Percentiles rank a stretch among this genome's conserved stretches.
phyloP scores from a whole-genome alignment of 2,113 vertebrate species.

The Thamnophis sirtalis region DNA sequence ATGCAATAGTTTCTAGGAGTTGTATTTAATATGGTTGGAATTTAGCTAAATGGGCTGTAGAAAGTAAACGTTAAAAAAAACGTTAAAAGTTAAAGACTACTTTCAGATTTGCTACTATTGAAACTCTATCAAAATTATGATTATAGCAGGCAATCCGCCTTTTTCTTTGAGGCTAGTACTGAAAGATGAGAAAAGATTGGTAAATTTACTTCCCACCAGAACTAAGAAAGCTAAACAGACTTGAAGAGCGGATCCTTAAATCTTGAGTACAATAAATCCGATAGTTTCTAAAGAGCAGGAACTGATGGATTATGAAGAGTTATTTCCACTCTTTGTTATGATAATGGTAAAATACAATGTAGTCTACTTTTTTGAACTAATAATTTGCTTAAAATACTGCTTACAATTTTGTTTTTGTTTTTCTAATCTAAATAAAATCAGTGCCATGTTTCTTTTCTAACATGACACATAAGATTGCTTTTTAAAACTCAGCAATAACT shows the following conservation, averaged over 20 bases:
- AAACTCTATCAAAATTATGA: conserved; percentile 20
- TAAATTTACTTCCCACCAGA: conserved; percentile 21
- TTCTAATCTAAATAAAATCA: conserved; percentile 37
- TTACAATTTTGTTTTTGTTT: conserved; percentile 26
- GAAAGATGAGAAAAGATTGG: conserved; percentile 30
- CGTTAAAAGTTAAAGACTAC: conserved; percentile 1
- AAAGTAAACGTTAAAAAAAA: too few relatives aligned
- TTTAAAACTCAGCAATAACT: conserved; percentile 66
- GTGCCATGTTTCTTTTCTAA: conserved; percentile 32
- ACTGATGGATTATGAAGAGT: not conserved
- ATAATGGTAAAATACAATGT: conserved; percentile 10
- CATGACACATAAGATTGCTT: conserved; percentile 41
- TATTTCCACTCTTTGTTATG: conserved; percentile 18
- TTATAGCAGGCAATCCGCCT: conserved; percentile 20
- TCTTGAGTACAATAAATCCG: not conserved
- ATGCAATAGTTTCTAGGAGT: not conserved
- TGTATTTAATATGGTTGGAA: not conserved
- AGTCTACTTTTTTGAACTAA: conserved; percentile 13
- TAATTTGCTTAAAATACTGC: conserved; percentile 15
- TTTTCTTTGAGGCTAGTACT: conserved; percentile 14
- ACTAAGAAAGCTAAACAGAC: conserved; percentile 7
- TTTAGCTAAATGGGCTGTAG: not conserved
- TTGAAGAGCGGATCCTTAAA: not conserved
- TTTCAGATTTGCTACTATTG: not conserved
- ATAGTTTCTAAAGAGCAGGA: not conserved